Conservation (phyloP, 2,113 vertebrate genomes). For the Amblyornis subalaris region DNA sequence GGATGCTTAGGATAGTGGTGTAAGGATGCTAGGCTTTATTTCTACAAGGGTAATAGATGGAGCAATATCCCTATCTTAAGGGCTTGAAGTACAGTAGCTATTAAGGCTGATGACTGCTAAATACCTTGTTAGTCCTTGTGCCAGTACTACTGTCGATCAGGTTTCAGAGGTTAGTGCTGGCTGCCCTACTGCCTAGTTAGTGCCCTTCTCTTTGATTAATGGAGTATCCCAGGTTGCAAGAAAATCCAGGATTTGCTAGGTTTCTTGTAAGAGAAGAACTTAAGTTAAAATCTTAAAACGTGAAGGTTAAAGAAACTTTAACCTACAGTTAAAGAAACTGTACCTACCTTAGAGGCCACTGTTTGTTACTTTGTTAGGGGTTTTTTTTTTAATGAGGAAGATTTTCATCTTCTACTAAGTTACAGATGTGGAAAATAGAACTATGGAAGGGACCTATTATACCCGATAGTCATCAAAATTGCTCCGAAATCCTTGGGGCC, state of each 20-base stretch:
- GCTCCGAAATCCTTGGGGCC: not conserved
- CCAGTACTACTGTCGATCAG: not conserved
- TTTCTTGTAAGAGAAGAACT: not conserved
- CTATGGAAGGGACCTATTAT: not conserved
- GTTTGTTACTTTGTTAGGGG: not conserved
- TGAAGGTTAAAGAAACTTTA: not conserved
- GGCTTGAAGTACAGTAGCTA: not conserved
- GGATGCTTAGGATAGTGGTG: not conserved
- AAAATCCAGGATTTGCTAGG: not conserved
- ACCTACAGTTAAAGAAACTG: not conserved
- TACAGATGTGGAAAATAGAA: not conserved
- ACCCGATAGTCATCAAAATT: not conserved
- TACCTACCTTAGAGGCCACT: not conserved
- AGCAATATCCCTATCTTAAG: not conserved
- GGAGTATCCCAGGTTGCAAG: not conserved
- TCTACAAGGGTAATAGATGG: not conserved
- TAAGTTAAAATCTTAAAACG: not conserved
- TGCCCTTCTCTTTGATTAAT: not conserved
- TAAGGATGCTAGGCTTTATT: not conserved
- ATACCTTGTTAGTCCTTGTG: not conserved
- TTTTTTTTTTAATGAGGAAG: not conserved
- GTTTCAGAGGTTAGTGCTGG: not conserved
- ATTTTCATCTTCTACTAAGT: not conserved
- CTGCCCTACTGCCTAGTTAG: not conserved
- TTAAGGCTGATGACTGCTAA: constrained; percentile 9